These are phyloP conservation scores for Scatophagus argus DNA, from an alignment of 2,113 vertebrate genomes.

Conservation along the genomic window DNA sequence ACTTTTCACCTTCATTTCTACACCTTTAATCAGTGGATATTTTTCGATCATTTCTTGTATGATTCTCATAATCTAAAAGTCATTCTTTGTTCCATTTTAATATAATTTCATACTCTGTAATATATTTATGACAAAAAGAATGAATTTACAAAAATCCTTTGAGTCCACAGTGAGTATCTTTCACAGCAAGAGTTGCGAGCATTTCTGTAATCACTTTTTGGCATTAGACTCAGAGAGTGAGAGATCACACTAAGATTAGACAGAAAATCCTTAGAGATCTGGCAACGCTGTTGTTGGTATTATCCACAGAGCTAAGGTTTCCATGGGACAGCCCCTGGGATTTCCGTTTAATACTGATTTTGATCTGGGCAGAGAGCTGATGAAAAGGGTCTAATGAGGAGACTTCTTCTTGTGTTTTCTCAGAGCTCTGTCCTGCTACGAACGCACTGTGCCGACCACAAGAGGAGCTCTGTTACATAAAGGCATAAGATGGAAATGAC, in stretches of 20 bases:
- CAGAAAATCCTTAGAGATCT: conserved; percentile 76
- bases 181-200: conserved; percentile 18
- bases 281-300: conserved; percentile 54
- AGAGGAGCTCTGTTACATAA: conserved; percentile 32
- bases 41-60: neutral
- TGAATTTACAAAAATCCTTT: neutral
- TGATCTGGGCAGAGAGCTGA: conserved; percentile 66
- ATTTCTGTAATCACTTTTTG: conserved; percentile 59
- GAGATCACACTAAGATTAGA: conserved; percentile 72
- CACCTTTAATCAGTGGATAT: neutral
- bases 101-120: neutral
- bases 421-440: conserved; percentile 30
- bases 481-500: conserved; percentile 15
- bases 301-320: conserved; percentile 57
- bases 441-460: conserved; percentile 25
- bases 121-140: neutral
- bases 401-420: conserved; percentile 30
- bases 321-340: conserved; percentile 49
- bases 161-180: conserved; percentile 8
- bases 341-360: conserved; percentile 65
- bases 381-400: conserved; percentile 61
- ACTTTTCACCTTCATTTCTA: too few species aligned
- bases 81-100: neutral
- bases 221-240: conserved; percentile 37
- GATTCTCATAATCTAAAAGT: neutral